phyloP scores from a whole-genome alignment of 2,113 vertebrate species.

The Garra rufa region DNA sequence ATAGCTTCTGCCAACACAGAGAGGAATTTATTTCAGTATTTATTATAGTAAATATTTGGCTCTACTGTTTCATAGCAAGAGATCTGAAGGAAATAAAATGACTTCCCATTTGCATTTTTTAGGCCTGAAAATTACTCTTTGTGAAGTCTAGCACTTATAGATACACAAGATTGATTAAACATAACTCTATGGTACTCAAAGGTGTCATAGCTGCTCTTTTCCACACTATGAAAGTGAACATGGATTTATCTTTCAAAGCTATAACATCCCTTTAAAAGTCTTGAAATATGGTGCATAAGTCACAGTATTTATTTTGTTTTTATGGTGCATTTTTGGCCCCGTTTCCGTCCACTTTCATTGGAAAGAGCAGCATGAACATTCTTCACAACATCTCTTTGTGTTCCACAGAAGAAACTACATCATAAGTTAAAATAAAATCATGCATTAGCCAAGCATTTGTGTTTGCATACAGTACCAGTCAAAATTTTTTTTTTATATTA shows the following conservation, averaged over 20 bases:
- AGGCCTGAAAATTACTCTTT: not conserved
- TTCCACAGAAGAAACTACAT: not conserved
- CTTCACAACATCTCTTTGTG: not conserved
- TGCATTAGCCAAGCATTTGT: too few species aligned
- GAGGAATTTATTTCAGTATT: not conserved
- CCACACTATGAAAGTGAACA: not conserved
- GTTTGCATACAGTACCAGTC: too few species aligned
- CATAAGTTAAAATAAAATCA: too few species aligned
- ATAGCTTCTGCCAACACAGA: not conserved
- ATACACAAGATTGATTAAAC: not conserved
- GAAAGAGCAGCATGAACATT: not conserved
- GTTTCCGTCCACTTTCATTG: not conserved
- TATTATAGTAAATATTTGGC: constrained; percentile 20
- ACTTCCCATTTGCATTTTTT: not conserved
- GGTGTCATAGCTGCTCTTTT: not conserved
- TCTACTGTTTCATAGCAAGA: not conserved
- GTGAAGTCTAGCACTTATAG: not conserved
- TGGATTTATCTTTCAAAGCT: too few species aligned
- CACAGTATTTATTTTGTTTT: not conserved
- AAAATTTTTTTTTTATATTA: too few species aligned
- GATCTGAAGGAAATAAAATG: not conserved
- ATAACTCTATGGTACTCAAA: not conserved
- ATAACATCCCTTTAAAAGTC: not conserved
- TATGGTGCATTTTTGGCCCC: not conserved
- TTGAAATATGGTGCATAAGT: not conserved